Evolutionary conservation across 2,797 vertebrate species (phyloP), one percentile per base, ranked within the genome.

Genomic region (Tapera naevia): DNA sequence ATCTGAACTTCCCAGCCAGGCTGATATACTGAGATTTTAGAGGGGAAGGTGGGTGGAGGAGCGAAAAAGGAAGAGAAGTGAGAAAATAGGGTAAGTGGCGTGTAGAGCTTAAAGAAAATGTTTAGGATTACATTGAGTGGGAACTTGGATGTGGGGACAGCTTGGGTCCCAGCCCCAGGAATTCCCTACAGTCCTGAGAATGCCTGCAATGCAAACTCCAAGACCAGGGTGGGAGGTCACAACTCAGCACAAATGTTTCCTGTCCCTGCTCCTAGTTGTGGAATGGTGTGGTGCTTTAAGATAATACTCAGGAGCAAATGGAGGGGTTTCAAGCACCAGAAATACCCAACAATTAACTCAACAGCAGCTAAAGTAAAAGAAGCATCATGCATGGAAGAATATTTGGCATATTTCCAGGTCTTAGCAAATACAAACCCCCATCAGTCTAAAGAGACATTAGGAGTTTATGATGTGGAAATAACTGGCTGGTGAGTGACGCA

Each of bases 381-480:
- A 92, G 65, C 3, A 2, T n/a, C 76, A 82, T 70, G 91, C 93
- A 72, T 57, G 88, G 92, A 92, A 84, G 87, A 92, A 91, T 92
- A 80, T 87, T 95, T 97, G 95, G 93, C 94, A 72, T 37, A 32
- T 95, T 91, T 97, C 97, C 96, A 65, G 41, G 94, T 45, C 93
- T 94, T 84, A 91, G 95, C 87, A 97, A 97, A 95, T 66, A 92
- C 81, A 92, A 96, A 98, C 87, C 67, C 73, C 96, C 80, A 95
- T 97, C 96, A 97, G 90, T 96, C 96, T 95, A 94, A 97, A 97
- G 95, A 95, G 97, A 93, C 97, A 96, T 98, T 98, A 95, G 95
- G 95, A 96, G 96, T 98, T 98, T 97, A 98, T 97, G 97, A 96
- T 97, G 97, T 97, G 96, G 97, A 98, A 98, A 97, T 97, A 97